phyloP scores from a whole-genome alignment of 2,888 invertebrate species.

The Adelphocoris suturalis region DNA sequence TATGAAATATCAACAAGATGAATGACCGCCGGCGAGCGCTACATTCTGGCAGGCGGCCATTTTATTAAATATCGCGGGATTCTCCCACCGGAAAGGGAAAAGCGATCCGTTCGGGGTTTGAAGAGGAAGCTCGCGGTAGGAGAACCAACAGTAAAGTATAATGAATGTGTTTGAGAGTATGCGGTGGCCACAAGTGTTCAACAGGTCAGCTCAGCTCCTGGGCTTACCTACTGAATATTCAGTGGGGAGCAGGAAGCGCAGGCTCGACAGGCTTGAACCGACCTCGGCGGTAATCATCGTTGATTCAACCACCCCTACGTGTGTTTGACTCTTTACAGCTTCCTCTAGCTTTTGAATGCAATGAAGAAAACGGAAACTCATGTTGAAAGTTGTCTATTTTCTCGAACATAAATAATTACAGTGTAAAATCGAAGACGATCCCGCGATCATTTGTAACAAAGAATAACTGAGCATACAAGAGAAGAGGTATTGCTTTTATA shows the following conservation, averaged over 20 bases:
- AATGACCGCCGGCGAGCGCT: not conserved
- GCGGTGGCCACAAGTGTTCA: conserved; percentile 18
- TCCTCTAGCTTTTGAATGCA: too few relatives aligned
- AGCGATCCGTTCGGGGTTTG: not conserved
- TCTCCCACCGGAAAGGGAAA: not conserved
- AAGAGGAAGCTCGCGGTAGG: not conserved
- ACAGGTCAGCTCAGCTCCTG: conserved; percentile 17
- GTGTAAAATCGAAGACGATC: too few relatives aligned
- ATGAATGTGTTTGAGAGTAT: conserved; percentile 22
- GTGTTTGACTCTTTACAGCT: too few relatives aligned
- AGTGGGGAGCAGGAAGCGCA: not conserved
- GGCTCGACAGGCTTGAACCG: too few relatives aligned
- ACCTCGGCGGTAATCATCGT: not conserved
- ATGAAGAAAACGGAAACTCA: too few relatives aligned
- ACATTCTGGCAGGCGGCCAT: not conserved
- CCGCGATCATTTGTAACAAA: too few relatives aligned
- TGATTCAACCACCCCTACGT: too few relatives aligned
- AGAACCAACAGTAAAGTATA: not conserved
- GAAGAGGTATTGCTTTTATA: too few relatives aligned
- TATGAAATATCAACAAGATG: conserved; percentile 8
- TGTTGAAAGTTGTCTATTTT: too few relatives aligned
- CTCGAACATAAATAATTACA: too few relatives aligned
- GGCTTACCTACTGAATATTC: not conserved
- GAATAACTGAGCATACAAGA: too few relatives aligned
- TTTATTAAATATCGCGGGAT: not conserved